Base-by-base conservation (phyloP, 2,797 vertebrate species). In the Platalea minor region DNA sequence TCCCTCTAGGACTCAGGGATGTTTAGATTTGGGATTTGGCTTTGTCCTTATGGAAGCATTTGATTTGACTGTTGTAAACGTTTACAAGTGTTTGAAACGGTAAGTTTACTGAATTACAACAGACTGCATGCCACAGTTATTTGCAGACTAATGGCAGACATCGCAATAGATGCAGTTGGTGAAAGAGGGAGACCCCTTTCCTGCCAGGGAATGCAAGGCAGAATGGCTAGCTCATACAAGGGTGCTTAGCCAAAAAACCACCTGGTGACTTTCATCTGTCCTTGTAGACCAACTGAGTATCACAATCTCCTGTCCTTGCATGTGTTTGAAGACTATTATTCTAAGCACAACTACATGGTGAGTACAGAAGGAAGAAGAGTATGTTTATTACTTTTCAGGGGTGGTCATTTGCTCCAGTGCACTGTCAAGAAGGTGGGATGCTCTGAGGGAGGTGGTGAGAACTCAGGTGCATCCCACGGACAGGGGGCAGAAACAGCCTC, bases 401-500 rank as follows among this genome's bases (percentile, higher is more conserved):
- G 12, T 37, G n/a, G 54, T 48, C 28, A 17, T 79, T 73, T 39
- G 37, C 51, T 57, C 29, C 5, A 1, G 6, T 43, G 50, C 67
- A 16, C 6, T 0, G 1, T 67, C 28, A 41, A 17, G 80, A 75
- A 41, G 35, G 45, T 53, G 35, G 39, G 31, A 56, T 77, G 19
- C 28, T 89, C 59, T 43, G 56, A 73, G 45, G 43, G 64, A 63
- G 19, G 60, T 43, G 56, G 43, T 69, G 37, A 67, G n/a, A 79
- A 41, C 61, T 72, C 11, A 0, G 11, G 11, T 50, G 12, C 17
- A 13, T 25, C 28, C 28, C 9, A 12, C 0, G 0, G 63, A 19
- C 37, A 51, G 29, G 60, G n/a, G 41, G 79, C 56, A 67, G 37
- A 73, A 51, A 41, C 11, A 41, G 19, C 39, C 39, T 73, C 35